A percentile compares a stretch with the other conserved stretches of the same genome.
These are phyloP conservation scores for Paramormyrops hopkinsi DNA, from an alignment of 2,797 vertebrate genomes.

Conservation along the genomic window DNA sequence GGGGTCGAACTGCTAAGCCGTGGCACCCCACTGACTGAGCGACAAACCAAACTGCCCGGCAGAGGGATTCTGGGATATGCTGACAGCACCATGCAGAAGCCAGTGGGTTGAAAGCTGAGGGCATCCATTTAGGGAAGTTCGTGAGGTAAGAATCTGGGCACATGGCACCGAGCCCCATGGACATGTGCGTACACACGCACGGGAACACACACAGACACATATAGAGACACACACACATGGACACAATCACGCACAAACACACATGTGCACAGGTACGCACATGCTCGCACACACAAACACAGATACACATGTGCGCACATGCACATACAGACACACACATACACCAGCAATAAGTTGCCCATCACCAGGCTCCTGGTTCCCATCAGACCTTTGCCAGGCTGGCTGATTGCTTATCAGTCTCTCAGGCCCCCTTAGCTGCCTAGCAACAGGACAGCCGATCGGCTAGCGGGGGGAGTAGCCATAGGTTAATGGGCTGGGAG, in stretches of 20 bases:
- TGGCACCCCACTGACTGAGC: not conserved
- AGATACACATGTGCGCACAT: not conserved
- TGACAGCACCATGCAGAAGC: not conserved
- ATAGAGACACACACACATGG: not conserved
- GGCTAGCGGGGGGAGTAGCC: not conserved
- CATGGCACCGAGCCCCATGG: not conserved
- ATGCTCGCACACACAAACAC: too few relatives aligned
- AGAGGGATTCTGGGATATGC: not conserved
- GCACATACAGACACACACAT: not conserved
- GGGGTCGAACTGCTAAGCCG: not conserved
- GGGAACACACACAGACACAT: not conserved
- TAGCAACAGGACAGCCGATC: slow-evolving; percentile 13
- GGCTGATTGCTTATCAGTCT: slow-evolving; percentile 14
- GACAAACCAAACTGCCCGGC: not conserved
- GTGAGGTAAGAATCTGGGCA: not conserved
- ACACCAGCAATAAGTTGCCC: not conserved
- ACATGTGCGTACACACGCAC: not conserved
- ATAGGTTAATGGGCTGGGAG: not conserved
- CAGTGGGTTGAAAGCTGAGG: not conserved
- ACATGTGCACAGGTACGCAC: not conserved
- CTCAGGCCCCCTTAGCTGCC: not conserved
- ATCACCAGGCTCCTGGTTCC: not conserved
- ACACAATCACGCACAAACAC: not conserved
- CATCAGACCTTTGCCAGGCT: not conserved
- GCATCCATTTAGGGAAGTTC: not conserved